These are phyloP conservation scores for Drosophila robusta DNA, from an alignment of 2,888 invertebrate genomes.

Conservation along the genomic window DNA sequence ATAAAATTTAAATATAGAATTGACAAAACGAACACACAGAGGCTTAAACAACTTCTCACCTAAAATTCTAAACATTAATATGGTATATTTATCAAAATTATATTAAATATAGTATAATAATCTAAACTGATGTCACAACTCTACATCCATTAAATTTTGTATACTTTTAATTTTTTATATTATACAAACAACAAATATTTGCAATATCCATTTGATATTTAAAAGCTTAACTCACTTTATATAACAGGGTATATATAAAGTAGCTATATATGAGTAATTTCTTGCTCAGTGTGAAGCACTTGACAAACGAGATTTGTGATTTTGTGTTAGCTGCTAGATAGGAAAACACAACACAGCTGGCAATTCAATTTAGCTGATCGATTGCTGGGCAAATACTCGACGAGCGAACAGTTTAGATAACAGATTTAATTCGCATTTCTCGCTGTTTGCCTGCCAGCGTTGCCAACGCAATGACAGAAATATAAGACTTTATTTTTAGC, in stretches of 20 bases:
- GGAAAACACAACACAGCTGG: slow-evolving; percentile 15
- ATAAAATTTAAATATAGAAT: no score
- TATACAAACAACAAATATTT: no score
- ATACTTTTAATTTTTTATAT: no score
- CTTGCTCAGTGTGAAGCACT: slow-evolving; percentile 1
- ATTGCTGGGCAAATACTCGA: slow-evolving; percentile 51
- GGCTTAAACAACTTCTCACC: no score
- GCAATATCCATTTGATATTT: no score
- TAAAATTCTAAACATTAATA: no score
- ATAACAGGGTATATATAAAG: neutral
- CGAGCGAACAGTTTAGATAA: slow-evolving; percentile 14
- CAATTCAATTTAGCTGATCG: slow-evolving; percentile 58
- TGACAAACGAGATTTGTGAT: slow-evolving; percentile 37
- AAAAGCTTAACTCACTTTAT: no score
- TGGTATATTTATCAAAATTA: no score
- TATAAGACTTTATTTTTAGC: slow-evolving; percentile 32
- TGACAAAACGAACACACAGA: no score
- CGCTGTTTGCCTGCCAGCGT: slow-evolving; percentile 9
- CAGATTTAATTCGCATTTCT: slow-evolving; percentile 33
- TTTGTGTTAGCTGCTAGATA: slow-evolving; percentile 20
- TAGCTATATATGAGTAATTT: neutral
- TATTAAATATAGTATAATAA: no score
- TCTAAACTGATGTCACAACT: no score
- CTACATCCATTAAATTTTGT: no score
- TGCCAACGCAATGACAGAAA: slow-evolving; percentile 41